Evolutionary conservation across 2,797 vertebrate genomes (phyloP).

Genomic region (Sylvilagus floridanus): DNA sequence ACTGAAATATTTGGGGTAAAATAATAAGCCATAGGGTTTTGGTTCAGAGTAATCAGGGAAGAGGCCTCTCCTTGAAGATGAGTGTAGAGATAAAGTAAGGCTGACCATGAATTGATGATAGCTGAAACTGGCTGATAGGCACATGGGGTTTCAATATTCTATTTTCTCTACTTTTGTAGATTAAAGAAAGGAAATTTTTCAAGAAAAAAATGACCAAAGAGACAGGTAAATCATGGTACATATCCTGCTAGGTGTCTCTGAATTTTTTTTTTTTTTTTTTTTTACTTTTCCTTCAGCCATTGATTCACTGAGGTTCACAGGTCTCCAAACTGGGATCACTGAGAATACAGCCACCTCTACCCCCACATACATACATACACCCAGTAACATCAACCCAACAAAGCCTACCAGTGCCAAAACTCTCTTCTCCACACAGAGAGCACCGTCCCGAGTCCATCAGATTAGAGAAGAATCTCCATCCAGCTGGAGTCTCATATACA

Average conservation of each 20-base stretch:
- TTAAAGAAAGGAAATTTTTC: background rate
- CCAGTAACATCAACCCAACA: background rate
- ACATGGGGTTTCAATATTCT: background rate
- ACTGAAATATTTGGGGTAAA: background rate
- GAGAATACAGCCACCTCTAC: background rate
- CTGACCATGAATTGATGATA: background rate
- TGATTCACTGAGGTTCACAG: background rate
- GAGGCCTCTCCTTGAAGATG: background rate
- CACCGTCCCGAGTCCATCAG: constrained; percentile 99
- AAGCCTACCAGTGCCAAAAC: constrained; percentile 96
- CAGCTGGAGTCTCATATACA: constrained; percentile 97
- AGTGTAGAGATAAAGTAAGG: background rate
- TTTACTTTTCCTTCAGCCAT: background rate
- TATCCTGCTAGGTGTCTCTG: background rate
- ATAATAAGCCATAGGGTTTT: background rate
- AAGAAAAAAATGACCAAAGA: background rate
- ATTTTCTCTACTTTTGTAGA: background rate
- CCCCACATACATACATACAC: background rate
- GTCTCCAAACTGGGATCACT: background rate
- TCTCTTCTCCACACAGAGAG: constrained; percentile 98
- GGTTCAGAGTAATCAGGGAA: background rate
- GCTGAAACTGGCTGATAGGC: background rate
- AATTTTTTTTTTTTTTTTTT: background rate
- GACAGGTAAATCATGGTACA: background rate
- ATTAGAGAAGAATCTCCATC: constrained; percentile 99